Conservation (phyloP, 2,113 vertebrate genomes). For the Cervus canadensis region DNA sequence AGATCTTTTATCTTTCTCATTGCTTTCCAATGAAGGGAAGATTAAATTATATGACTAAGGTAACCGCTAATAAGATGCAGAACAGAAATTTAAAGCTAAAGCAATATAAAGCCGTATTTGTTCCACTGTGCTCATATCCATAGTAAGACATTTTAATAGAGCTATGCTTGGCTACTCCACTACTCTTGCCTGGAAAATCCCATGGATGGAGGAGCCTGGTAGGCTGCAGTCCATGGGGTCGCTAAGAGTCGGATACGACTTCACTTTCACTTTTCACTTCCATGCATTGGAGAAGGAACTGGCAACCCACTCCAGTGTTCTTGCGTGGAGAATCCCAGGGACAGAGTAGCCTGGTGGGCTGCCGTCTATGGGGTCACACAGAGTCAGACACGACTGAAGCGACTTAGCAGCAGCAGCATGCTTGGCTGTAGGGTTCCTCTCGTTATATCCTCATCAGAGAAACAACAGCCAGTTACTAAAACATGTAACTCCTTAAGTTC, state of each 20-base stretch:
- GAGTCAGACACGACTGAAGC: too few species aligned
- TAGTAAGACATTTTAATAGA: background rate
- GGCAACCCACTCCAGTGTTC: too few species aligned
- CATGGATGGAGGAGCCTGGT: too few species aligned
- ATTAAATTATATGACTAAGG: background rate
- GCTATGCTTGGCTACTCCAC: background rate
- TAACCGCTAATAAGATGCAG: background rate
- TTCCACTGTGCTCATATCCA: background rate
- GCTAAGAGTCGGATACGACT: too few species aligned
- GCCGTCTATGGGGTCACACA: too few species aligned
- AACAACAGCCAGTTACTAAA: background rate
- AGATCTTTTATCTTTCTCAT: background rate
- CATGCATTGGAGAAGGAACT: too few species aligned
- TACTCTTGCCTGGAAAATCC: too few species aligned
- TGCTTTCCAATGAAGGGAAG: background rate
- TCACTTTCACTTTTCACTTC: too few species aligned
- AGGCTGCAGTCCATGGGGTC: too few species aligned
- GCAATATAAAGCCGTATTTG: background rate
- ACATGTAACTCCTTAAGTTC: background rate
- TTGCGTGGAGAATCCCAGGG: too few species aligned
- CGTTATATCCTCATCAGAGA: background rate
- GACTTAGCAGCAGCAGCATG: background rate
- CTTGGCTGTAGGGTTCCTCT: background rate
- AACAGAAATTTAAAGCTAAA: background rate
- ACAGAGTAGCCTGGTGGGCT: too few species aligned